Evolutionary conservation across 2,113 vertebrate genomes (phyloP), one percentile per base, ranked within the genome.

Genomic region (Otolemur garnettii): DNA sequence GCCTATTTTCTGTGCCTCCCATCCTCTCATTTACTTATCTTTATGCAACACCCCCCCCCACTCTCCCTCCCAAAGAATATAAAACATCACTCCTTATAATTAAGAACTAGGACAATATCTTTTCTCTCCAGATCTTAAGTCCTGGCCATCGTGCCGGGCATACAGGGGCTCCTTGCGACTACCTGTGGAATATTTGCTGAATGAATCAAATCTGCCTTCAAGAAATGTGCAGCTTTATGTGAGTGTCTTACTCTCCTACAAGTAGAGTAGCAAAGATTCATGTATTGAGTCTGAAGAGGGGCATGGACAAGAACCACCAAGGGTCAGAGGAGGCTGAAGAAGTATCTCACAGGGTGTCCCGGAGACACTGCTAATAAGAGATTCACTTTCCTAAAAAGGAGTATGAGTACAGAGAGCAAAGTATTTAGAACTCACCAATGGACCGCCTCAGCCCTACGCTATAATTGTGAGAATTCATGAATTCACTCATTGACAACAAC

Each of bases 101-200:
- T n/a, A 71, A 72, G 66, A 59, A 82, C 2, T 75, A 8, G 30
- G 9, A 87, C 7, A 19, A 17, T 50, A 35, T 33, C 80, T 53
- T 93, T 91, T 72, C 57, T 89, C 62, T 86, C 87, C 66, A 26
- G 50, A 72, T 60, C 71, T 6, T 28, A 55, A 86, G 55, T 35
- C 72, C 22, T 18, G 15, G 57, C n/a, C 33, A 28, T 7, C 50
- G 66, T 33, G 17, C 26, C 75, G 77, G 28, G 53, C 17, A 87
- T 30, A 28, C 2, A 33, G 11, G 5, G 1, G n/a, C 30, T 87
- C 50, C 35, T 84, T 64, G 38, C 81, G 79, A 80, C 64, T 64
- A 53, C 21, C 42, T 90, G 62, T 57, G 66, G 71, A 81, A 42
- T 78, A 84, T 72, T 92, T 97, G 60, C 57, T n/a, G 60, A 87